These are phyloP conservation scores for Columba livia DNA, from an alignment of 2,113 vertebrate species.

Conservation along the genomic window DNA sequence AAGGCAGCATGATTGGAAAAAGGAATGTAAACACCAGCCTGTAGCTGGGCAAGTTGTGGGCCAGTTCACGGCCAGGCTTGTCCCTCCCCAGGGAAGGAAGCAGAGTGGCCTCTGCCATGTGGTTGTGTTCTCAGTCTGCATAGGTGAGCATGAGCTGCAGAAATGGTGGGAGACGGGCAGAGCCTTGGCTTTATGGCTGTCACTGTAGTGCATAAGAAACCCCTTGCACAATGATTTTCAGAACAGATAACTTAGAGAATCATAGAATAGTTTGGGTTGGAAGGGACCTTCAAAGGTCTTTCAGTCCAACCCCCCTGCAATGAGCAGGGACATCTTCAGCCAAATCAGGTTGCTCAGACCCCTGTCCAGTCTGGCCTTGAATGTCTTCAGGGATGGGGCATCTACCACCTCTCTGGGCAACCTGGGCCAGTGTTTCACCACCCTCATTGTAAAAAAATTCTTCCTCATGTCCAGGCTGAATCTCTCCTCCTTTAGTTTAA, in stretches of 20 bases:
- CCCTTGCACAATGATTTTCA: neutral
- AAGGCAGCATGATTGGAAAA: neutral
- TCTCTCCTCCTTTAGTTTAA: too few species aligned
- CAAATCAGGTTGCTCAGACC: too few species aligned
- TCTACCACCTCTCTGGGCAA: too few species aligned
- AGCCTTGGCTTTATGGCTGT: neutral
- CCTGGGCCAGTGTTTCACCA: too few species aligned
- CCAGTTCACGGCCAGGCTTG: neutral
- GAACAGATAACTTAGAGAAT: neutral
- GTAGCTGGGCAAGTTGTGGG: neutral
- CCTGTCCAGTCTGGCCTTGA: too few species aligned
- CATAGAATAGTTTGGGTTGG: too few species aligned
- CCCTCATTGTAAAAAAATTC: too few species aligned
- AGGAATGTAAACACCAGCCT: neutral
- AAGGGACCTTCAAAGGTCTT: too few species aligned
- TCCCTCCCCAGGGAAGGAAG: neutral
- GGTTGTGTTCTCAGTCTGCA: fast-evolving
- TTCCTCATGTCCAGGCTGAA: too few species aligned
- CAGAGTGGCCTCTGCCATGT: neutral
- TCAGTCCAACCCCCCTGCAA: too few species aligned
- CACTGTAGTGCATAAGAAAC: neutral
- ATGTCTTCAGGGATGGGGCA: too few species aligned
- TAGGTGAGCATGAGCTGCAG: neutral
- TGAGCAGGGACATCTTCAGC: too few species aligned
- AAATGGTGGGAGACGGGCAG: neutral